Conservation (phyloP, 35 echinoderm and acorn worm genomes). For the Ophioderma brevispina region DNA sequence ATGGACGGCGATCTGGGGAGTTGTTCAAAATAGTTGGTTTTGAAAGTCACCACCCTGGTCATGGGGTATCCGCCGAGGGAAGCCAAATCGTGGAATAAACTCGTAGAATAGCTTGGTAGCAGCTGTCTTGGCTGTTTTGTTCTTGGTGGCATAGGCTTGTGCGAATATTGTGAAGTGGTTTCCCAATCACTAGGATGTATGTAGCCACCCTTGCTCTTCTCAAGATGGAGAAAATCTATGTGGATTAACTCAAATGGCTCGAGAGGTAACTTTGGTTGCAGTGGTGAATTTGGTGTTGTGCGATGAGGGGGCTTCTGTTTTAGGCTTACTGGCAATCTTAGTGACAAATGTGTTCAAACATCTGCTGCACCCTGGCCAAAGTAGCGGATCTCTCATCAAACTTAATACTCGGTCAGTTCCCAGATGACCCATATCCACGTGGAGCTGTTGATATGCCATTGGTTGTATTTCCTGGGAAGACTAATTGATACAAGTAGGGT, state of each 20-base stretch:
- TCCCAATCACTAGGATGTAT: too few species aligned
- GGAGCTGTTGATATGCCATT: constrained; percentile 28
- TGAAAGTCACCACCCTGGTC: constrained; percentile 62
- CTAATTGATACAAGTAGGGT: constrained; percentile 4
- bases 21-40: constrained; percentile 15
- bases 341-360: background rate
- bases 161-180: constrained; percentile 73
- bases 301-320: background rate
- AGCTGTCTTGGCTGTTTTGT: constrained; percentile 28
- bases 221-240: constrained; percentile 76
- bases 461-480: constrained; percentile 18
- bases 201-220: constrained; percentile 42
- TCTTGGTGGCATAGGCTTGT: constrained; percentile 58
- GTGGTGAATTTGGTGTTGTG: background rate
- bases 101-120: constrained; percentile 30
- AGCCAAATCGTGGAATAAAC: constrained; percentile 37
- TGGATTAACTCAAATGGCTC: constrained; percentile 54
- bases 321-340: background rate
- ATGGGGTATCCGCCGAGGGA: constrained; percentile 37
- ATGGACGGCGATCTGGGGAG: constrained; percentile 26
- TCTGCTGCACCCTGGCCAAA: constrained; percentile 48
- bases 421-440: constrained; percentile 72
- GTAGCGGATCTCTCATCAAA: constrained; percentile 28
- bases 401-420: constrained; percentile 40
- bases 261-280: constrained; percentile 18